A percentile compares a stretch with the other conserved stretches of the same genome.
These are phyloP conservation scores for Takifugu bimaculatus DNA, from an alignment of 2,113 vertebrate genomes.

Conservation along the genomic window DNA sequence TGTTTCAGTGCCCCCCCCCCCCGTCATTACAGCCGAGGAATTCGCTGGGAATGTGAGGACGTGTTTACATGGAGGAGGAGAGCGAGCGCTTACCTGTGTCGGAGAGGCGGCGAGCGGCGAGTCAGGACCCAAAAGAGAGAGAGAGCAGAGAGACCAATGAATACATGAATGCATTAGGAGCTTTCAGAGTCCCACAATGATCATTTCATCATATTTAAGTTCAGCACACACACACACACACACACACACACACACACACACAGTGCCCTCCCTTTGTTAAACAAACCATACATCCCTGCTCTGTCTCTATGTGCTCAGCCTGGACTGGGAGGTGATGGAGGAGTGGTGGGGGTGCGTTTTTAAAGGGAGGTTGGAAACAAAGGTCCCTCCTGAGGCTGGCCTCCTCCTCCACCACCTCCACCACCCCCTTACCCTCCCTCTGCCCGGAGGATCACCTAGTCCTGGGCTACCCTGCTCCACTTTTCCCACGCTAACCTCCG, in stretches of 20 bases:
- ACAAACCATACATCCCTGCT: conserved; percentile 71
- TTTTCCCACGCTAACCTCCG: conserved; percentile 97
- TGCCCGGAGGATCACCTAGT: conserved; percentile 96
- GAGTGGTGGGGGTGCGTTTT: conserved; percentile 81
- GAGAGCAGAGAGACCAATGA: neutral
- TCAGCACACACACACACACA: neutral
- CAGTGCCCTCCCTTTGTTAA: conserved; percentile 62
- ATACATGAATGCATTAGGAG: conserved; percentile 1
- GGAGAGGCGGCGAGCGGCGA: neutral
- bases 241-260: neutral
- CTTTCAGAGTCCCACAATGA: neutral
- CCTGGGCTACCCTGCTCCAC: conserved; percentile 85
- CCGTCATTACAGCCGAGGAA: neutral
- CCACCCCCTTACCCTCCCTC: conserved; percentile 49
- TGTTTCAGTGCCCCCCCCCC: conserved; percentile 13
- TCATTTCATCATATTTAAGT: neutral
- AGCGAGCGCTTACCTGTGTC: neutral
- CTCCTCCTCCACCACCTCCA: conserved; percentile 16
- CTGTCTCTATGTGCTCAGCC: conserved; percentile 58
- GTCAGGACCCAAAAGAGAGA: neutral
- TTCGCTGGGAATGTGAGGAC: no score
- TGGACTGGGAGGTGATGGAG: conserved; percentile 57
- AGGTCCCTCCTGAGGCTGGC: conserved; percentile 91
- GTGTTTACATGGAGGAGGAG: neutral
- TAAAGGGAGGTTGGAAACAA: conserved; percentile 84